Evolutionary conservation across 1,140 invertebrate genomes (phyloP).

Genomic region (Drosophila grimshawi): DNA sequence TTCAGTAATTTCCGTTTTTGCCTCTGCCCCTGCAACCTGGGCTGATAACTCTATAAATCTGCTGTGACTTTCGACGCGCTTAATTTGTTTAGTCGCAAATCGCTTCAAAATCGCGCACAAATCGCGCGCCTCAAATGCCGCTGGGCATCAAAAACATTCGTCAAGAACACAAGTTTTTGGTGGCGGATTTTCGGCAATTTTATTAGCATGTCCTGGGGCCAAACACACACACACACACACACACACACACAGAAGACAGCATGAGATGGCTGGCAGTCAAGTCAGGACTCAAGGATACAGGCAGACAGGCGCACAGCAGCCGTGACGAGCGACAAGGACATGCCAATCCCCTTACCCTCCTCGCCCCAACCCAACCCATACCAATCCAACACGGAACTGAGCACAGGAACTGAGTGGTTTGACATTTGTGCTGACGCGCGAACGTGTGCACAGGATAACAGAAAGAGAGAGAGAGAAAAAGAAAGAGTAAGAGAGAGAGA

Average conservation of each 20-base stretch:
- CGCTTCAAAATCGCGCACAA: constrained; percentile 54
- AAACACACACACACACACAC: constrained; percentile 35
- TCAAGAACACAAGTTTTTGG: constrained; percentile 53
- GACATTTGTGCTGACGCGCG: constrained; percentile 82
- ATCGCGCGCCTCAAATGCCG: constrained; percentile 33
- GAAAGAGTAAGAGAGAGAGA: constrained; percentile 11
- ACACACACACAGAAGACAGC: constrained; percentile 5
- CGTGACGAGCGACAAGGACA: constrained; percentile 16
- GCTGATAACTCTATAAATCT: constrained; percentile 23
- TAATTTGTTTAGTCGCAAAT: constrained; percentile 72
- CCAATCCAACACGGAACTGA: constrained; percentile 5
- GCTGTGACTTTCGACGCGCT: constrained; percentile 65
- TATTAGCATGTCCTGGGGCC: constrained; percentile 75
- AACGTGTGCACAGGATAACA: constrained; percentile 74
- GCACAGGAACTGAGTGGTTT: constrained; percentile 73
- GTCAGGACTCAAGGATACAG: constrained; percentile 63
- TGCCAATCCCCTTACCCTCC: background rate
- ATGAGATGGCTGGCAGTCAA: background rate
- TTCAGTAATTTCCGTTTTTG: constrained; percentile 37
- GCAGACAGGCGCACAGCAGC: constrained; percentile 69
- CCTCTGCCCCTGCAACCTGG: background rate
- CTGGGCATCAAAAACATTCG: constrained; percentile 39
- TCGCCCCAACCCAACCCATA: too few species aligned
- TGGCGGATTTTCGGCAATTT: constrained; percentile 75
- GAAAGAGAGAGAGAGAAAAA: constrained; percentile 25